Base-by-base conservation (phyloP, 2,113 vertebrate genomes). In the Chaenogobius annularis region DNA sequence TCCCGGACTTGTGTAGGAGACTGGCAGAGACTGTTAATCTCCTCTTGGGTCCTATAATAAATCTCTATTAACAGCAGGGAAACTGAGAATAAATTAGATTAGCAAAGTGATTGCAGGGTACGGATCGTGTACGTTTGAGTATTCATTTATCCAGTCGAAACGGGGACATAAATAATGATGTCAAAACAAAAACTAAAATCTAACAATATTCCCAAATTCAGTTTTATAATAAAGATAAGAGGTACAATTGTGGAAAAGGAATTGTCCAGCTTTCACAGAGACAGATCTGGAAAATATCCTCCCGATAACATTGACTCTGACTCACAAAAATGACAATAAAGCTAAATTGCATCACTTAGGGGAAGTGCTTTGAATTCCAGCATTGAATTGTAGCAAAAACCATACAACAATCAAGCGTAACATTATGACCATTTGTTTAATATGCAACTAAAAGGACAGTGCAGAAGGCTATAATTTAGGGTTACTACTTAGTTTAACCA, bases 41-140 rank as follows among this genome's bases (percentile, higher is more conserved):
- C 68, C 77, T 74, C 44, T 31, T 12, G 66, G 68, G 74, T 69
- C 79, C 48, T 26, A 84, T 81, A 54, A 54, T 54, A 75, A 69
- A 83, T 85, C 75, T 84, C 40, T 35, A 74, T 81, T 79, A 85
- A 65, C 68, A 52, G 52, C 35, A 31, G 75, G 61, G 72, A 55
- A 43, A 74, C n/a, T 10, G 58, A 59, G 68, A 72, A 63, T 20
- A 23, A 71, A 74, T 72, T 69, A 56, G 75, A 83, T 78, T 64
- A 83, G 72, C 26, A 70, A 48, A 52, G 26, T 37, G 48, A 70
- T 72, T 70, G 46, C 10, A 68, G 72, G 70, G 59, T 73, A 79
- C 52, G 64, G 75, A 37, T 7, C 66, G 26, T 26, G 44, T 22
- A 56, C 19, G 55, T 59, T 61, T 74, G 58, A 71, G 77, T 78